These are phyloP conservation scores for Tachina lurida DNA, from an alignment of 2,888 invertebrate species.

Conservation along the genomic window DNA sequence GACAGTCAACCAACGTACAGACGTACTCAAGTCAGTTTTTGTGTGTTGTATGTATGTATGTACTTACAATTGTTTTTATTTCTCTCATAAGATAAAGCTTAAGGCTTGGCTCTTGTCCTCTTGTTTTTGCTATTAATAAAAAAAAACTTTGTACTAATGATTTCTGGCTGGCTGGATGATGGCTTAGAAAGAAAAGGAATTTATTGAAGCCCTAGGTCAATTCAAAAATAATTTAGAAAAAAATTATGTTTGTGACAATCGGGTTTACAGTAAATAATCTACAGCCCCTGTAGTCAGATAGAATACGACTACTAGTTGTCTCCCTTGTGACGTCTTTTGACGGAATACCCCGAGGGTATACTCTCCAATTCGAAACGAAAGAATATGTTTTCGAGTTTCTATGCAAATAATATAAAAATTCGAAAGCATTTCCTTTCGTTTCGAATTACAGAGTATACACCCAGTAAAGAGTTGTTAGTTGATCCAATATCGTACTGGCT, in stretches of 20 bases:
- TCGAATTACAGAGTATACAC: no score
- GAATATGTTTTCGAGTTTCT: no score
- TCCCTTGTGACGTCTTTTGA: no score
- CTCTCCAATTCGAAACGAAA: no score
- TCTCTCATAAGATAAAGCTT: constrained; percentile 62
- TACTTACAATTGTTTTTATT: constrained; percentile 58
- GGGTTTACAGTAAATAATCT: background rate
- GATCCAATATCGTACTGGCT: no score
- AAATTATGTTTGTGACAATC: background rate
- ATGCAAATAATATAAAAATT: no score
- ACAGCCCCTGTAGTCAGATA: background rate
- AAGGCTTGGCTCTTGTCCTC: constrained; percentile 64
- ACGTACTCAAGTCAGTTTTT: constrained; percentile 31
- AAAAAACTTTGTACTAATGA: constrained; percentile 37
- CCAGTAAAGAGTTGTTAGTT: no score
- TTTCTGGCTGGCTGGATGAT: constrained; percentile 30
- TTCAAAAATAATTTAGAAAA: background rate
- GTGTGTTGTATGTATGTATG: constrained; percentile 10
- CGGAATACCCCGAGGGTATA: no score
- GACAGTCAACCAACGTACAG: constrained; percentile 23
- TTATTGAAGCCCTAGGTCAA: background rate
- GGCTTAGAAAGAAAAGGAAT: constrained; percentile 14
- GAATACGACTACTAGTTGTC: no score
- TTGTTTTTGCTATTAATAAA: constrained; percentile 29
- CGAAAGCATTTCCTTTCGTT: no score